Evolutionary conservation across 2,113 vertebrate genomes (phyloP).

Genomic region (Emydura subglobosa): DNA sequence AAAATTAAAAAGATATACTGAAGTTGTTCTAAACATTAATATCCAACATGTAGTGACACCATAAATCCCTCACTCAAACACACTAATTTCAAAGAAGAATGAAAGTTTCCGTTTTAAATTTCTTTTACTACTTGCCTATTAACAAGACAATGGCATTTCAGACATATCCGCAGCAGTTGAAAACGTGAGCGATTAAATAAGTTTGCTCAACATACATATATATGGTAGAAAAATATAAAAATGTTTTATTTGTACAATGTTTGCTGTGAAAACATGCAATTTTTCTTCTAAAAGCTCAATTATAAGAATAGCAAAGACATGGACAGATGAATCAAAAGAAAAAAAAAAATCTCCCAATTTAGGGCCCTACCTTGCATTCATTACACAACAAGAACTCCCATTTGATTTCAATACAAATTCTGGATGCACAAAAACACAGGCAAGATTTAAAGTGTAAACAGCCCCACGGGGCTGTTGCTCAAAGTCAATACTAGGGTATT

Average conservation of each 20-base stretch:
- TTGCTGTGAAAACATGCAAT: not conserved
- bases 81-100: not conserved
- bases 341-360: not conserved
- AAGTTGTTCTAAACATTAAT: not conserved
- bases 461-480: not conserved
- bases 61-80: not conserved
- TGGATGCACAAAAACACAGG: slow-evolving; percentile 33
- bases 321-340: not conserved
- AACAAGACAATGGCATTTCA: not conserved
- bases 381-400: slow-evolving; percentile 39
- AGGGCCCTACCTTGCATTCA: not conserved
- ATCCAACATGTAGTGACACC: not conserved
- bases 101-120: fast-evolving
- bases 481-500: not conserved
- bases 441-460: slow-evolving; percentile 16
- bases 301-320: not conserved
- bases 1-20: not conserved
- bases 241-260: not conserved
- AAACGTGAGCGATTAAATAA: not conserved
- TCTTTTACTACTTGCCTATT: not conserved
- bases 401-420: slow-evolving; percentile 32
- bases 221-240: not conserved
- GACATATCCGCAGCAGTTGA: not conserved
- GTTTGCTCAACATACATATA: not conserved
- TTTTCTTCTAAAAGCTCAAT: not conserved